Evolutionary conservation across 2,797 vertebrate genomes (phyloP), one percentile per base, ranked within the genome.

Genomic region (Cyclura pinguis): DNA sequence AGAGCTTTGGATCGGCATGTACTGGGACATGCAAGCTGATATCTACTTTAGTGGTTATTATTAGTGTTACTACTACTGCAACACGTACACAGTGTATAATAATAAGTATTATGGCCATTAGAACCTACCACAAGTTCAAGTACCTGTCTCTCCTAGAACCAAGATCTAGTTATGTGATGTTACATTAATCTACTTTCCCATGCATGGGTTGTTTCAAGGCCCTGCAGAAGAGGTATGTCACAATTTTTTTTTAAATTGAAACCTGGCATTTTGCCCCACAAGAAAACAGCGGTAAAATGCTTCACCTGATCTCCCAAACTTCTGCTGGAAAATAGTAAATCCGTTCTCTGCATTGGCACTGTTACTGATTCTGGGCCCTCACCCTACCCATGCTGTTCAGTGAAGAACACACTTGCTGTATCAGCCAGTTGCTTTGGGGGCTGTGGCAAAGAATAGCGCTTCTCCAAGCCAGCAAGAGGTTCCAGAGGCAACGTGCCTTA

Each of bases 1-100:
- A 80, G 67, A 80, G 77, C 87, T 93, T 90, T 64, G 76, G 91
- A 93, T 91, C 86, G 73, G 22, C n/a, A 18, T 88, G 69, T 91
- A 91, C 90, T 89, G 86, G 95, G 88, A 38, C 85, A 94, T 90
- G 52, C n/a, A 94, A 95, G 88, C 35, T 10, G 90, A 5, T n/a
- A 85, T 59, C 35, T 64, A 52, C 64, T 67, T 69, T 77, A 80
- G 16, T 29, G 80, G 14, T 86, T 85, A 55, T 2, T 81, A 27
- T 14, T 29, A 78, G 8, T 83, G 91, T 69, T 57, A 81, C 10
- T 69, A 69, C 67, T 69, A 32, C 29, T 55, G 32, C 84, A 73
- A n/a, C 29, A 88, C 4, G 6, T 16, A 50, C 1, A 24, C 81
- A 90, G 20, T 62, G 59, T 22, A 18, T 62, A 62, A 20, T 22